Percentiles rank a stretch among this genome's conserved stretches.
These are phyloP conservation scores for Crocallis elinguaria DNA, from an alignment of 2,888 invertebrate genomes.

Conservation along the genomic window DNA sequence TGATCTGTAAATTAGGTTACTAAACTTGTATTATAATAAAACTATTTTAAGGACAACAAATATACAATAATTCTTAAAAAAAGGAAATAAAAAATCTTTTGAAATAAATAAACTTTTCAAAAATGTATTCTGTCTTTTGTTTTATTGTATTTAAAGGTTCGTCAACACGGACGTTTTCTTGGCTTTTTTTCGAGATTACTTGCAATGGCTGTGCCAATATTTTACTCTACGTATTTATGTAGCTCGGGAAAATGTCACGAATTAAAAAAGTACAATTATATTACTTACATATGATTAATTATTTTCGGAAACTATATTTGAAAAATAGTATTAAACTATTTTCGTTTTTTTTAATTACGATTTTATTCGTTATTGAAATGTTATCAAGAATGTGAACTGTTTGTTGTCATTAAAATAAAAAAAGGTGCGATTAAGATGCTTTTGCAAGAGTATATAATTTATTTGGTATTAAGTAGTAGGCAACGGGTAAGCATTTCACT, in stretches of 20 bases:
- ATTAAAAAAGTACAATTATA: neutral
- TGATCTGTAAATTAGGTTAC: conserved; percentile 35
- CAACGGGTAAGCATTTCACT: conserved; percentile 64
- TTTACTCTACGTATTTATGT: neutral
- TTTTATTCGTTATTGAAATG: neutral
- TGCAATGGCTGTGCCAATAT: neutral
- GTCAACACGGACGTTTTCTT: neutral
- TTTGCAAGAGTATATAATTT: conserved; percentile 31
- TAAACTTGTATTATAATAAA: conserved; percentile 23
- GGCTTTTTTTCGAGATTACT: conserved; percentile 3
- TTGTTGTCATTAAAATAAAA: conserved; percentile 33
- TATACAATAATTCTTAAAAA: conserved; percentile 20
- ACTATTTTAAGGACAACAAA: conserved; percentile 38
- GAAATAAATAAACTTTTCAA: conserved; percentile 14
- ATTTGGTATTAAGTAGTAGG: conserved; percentile 44
- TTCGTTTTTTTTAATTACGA: neutral
- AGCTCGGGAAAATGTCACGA: neutral
- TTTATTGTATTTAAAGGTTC: conserved; percentile 11
- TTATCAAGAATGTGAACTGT: conserved; percentile 10
- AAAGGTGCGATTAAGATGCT: conserved; percentile 22
- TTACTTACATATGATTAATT: neutral
- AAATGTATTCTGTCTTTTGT: conserved; percentile 19
- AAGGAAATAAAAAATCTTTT: conserved; percentile 5
- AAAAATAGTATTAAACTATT: too few relatives aligned
- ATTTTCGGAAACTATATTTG: too few relatives aligned